Percentiles rank a stretch among this genome's conserved stretches.
Conservation (phyloP, 2,113 vertebrate genomes). For the Euleptes europaea region DNA sequence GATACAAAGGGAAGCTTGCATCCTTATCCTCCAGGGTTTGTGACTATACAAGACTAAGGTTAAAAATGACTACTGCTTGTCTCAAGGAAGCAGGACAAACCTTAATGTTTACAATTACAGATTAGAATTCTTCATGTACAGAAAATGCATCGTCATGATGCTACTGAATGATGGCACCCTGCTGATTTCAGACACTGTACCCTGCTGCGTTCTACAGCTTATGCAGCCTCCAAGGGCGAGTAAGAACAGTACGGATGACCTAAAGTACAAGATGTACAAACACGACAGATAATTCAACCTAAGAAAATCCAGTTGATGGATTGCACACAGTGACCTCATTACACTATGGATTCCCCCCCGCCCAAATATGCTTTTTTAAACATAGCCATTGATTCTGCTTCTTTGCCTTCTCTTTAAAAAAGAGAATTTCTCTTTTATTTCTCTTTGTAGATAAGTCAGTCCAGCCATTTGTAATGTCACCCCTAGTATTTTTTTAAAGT, state of each 20-base stretch:
- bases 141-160: not conserved
- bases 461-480: too few relatives aligned
- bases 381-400: too few relatives aligned
- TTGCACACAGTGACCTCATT: not conserved
- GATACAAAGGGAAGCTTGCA: not conserved
- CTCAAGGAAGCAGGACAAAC: not conserved
- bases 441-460: too few relatives aligned
- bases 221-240: not conserved
- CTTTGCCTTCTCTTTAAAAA: too few relatives aligned
- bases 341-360: too few relatives aligned
- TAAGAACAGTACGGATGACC: not conserved
- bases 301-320: constrained; percentile 15
- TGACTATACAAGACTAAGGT: not conserved
- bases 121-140: not conserved
- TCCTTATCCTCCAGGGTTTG: not conserved
- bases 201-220: not conserved
- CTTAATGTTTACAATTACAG: constrained; percentile 1
- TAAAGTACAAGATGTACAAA: not conserved
- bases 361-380: too few relatives aligned
- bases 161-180: not conserved
- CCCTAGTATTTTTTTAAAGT: too few relatives aligned
- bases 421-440: too few relatives aligned
- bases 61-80: not conserved
- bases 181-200: not conserved
- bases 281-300: not conserved